Conservation (phyloP, 2,797 vertebrate species). For the Onychomys leucogaster region DNA sequence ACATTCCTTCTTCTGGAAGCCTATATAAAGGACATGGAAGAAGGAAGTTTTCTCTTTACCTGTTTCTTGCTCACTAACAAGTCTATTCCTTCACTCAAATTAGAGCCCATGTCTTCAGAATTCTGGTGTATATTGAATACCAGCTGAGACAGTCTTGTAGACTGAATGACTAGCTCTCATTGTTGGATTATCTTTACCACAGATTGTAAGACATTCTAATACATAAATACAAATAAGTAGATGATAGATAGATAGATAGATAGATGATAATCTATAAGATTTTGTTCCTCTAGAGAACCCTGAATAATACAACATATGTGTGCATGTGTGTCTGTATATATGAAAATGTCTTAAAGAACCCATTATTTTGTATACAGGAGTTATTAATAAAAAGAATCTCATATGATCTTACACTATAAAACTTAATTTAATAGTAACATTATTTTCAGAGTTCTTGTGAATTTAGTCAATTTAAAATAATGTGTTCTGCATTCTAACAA, state of each 20-base stretch:
- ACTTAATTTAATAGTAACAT: background rate
- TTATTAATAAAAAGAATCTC: background rate
- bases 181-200: background rate
- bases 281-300: background rate
- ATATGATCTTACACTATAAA: background rate
- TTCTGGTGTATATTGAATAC: background rate
- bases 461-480: background rate
- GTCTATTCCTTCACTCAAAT: background rate
- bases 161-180: background rate
- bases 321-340: accelerated
- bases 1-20: background rate
- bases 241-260: background rate
- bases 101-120: background rate
- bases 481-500: background rate
- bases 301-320: background rate
- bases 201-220: too few relatives aligned
- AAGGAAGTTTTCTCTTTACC: background rate
- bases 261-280: background rate
- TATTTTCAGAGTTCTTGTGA: background rate
- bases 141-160: background rate
- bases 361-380: background rate
- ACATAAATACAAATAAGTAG: too few relatives aligned
- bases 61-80: background rate
- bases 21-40: background rate
- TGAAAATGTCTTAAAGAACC: background rate